These are phyloP conservation scores for Watsonalla cultraria DNA, from an alignment of 2,888 invertebrate species.

Conservation along the genomic window DNA sequence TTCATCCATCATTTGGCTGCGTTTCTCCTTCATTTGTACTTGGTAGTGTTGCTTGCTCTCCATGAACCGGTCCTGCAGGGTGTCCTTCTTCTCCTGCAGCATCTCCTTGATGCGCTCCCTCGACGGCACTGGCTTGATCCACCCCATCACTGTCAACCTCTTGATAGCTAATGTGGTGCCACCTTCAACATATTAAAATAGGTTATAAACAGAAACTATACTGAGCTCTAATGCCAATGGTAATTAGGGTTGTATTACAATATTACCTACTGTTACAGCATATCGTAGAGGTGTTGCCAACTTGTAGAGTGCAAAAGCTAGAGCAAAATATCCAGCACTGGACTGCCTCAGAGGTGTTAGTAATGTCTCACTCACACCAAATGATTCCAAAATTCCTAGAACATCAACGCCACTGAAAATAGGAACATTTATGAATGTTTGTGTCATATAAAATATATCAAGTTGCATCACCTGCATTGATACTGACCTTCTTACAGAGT, in stretches of 20 bases:
- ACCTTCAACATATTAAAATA: conserved; percentile 67
- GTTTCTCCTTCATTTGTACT: conserved; percentile 61
- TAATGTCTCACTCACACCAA: conserved; percentile 88
- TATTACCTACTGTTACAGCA: conserved; percentile 92
- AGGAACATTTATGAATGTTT: conserved; percentile 7
- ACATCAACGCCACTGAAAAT: conserved; percentile 94
- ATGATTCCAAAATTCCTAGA: conserved; percentile 84
- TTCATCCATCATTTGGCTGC: conserved; percentile 71
- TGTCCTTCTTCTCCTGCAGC: conserved; percentile 79
- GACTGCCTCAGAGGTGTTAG: conserved; percentile 87
- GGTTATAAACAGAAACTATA: neutral
- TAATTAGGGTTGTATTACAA: neutral
- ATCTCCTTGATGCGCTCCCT: conserved; percentile 81
- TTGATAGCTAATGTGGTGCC: conserved; percentile 92
- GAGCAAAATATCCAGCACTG: conserved; percentile 91
- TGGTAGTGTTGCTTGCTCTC: conserved; percentile 73
- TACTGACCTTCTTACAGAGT: conserved; percentile 88
- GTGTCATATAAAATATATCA: neutral
- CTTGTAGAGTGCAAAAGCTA: conserved; percentile 96
- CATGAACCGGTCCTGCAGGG: conserved; percentile 79
- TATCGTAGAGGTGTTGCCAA: conserved; percentile 93
- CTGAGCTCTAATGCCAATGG: too few species aligned
- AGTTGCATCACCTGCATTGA: conserved; percentile 4
- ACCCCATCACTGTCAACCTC: conserved; percentile 87
- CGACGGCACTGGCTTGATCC: conserved; percentile 89